Evolutionary conservation across 2,797 vertebrate species (phyloP).

Genomic region (Bradypodion ventrale): DNA sequence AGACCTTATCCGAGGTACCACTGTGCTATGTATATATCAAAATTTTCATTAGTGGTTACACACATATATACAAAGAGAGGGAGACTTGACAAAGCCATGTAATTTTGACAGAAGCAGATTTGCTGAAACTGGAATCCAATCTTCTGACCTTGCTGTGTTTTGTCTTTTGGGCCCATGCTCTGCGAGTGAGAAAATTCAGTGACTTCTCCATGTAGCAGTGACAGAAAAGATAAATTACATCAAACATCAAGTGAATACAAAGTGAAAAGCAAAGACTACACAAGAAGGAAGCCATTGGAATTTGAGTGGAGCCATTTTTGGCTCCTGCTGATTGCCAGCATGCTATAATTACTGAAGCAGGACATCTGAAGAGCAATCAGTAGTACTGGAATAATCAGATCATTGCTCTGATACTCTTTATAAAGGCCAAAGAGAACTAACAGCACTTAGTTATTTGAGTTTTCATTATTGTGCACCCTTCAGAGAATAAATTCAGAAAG

Average conservation of each 20-base stretch:
- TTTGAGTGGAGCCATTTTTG: constrained; percentile 31
- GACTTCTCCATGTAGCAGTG: neutral
- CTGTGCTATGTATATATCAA: too few species aligned
- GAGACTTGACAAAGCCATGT: too few species aligned
- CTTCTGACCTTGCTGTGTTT: neutral
- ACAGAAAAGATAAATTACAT: neutral
- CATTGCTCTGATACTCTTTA: constrained; percentile 8
- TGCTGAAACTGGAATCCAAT: neutral
- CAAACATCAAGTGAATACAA: constrained; percentile 10
- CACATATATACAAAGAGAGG: too few species aligned
- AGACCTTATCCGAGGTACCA: too few species aligned
- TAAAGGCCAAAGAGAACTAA: constrained; percentile 32
- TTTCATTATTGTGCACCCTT: constrained; percentile 13
- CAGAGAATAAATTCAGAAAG: constrained; percentile 17
- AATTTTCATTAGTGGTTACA: too few species aligned
- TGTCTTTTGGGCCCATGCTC: neutral
- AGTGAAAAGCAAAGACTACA: constrained; percentile 31
- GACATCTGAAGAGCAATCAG: constrained; percentile 41
- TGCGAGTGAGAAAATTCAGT: neutral
- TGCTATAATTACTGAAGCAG: constrained; percentile 39
- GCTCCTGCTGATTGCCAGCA: constrained; percentile 40
- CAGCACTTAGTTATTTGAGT: constrained; percentile 10
- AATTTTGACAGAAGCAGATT: too few species aligned
- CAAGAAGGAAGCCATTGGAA: constrained; percentile 26
- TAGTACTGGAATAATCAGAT: constrained; percentile 39